Base-by-base conservation (phyloP, 2,888 invertebrate genomes). In the Synergus laeviventris region DNA sequence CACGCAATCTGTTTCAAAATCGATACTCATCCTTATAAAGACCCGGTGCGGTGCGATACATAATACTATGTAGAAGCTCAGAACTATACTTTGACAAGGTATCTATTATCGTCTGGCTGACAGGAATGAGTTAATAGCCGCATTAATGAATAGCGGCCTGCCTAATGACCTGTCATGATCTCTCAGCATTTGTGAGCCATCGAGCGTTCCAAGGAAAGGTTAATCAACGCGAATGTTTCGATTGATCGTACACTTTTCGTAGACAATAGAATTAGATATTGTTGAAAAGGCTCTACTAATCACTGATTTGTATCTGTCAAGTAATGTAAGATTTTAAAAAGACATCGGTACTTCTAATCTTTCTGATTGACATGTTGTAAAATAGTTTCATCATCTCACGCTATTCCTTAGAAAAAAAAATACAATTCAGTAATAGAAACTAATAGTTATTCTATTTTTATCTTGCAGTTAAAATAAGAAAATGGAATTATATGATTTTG, bases 71-170 rank as follows among this genome's bases (percentile, higher is more conserved):
- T 77, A 61, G 74, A 75, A 78, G 75, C 56, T 80, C 75, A 77
- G 75, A 77, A 77, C 78, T 80, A 77, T 75, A 78, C 76, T 78
- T 73, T 76, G 78, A 77, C 78, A 78, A 77, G 78, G 78, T 78
- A 83, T 85, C 83, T 84, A 86, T 86, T 85, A 84, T 84, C 83
- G 84, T 83, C 82, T 81, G 81, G 81, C 83, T 81, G 85, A 84
- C 80, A 78, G 80, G 83, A 83, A 85, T 81, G 77, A 77, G 74
- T 79, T 82, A 81, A 81, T 81, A 79, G 77, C 74, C 76, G 81
- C 83, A 49, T 84, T 87, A 86, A 86, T 87, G 85, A 86, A 86
- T 85, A 86, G 84, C 82, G 82, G 81, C 83, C 84, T 81, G 82
- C 80, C 81, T 83, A 85, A 85, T 85, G 85, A 84, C 84, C 83